Evolutionary conservation across 1,140 invertebrate genomes (phyloP).

Genomic region (Helicorthomorpha holstii): DNA sequence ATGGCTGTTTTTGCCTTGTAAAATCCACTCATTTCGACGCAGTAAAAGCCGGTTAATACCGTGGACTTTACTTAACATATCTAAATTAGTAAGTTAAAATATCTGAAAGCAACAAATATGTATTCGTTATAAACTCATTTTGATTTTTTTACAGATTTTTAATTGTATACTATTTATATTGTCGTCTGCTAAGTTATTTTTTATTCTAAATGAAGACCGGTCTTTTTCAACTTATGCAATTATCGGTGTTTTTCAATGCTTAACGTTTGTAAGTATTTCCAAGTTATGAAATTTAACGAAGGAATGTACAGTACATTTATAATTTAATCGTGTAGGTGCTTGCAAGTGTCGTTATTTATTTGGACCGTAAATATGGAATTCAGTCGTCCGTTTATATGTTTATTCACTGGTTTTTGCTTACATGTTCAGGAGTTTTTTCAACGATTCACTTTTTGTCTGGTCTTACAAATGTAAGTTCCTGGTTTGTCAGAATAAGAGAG

Average conservation of each 20-base stretch:
- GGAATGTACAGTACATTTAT: no score
- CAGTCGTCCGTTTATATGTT: no score
- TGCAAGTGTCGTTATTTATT: no score
- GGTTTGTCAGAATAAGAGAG: no score
- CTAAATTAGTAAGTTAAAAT: conserved; percentile 42
- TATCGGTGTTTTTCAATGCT: background rate
- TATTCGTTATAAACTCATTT: background rate
- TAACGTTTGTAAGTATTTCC: background rate
- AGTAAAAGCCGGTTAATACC: conserved; percentile 63
- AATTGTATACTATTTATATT: background rate
- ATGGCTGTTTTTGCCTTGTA: conserved; percentile 55
- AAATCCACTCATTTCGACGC: conserved; percentile 54
- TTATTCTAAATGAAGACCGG: background rate
- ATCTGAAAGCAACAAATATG: background rate
- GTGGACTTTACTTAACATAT: conserved; percentile 57
- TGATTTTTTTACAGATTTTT: background rate
- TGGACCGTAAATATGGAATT: no score
- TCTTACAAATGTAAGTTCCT: no score
- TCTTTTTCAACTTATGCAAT: background rate
- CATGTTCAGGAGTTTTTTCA: no score
- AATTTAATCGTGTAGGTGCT: no score
- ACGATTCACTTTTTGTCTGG: no score
- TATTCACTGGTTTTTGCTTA: no score
- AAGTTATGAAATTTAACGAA: no score
- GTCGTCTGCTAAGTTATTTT: background rate